Percentiles rank a stretch among this genome's conserved stretches.
phyloP scores from a whole-genome alignment of 2,888 invertebrate species.

The Hydroisotoma schaefferi region DNA sequence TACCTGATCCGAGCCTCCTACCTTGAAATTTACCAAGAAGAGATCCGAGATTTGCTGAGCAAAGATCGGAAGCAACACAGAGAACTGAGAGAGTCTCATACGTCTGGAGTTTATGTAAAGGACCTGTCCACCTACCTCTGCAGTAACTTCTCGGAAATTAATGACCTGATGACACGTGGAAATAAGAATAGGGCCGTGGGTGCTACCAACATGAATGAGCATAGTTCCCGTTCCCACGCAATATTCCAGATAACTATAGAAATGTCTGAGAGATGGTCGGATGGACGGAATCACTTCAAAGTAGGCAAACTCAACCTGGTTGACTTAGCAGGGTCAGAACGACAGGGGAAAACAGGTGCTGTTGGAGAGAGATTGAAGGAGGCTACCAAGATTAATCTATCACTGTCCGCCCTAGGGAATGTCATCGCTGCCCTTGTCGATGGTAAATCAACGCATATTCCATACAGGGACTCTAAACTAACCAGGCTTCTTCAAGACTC shows the following conservation, averaged over 20 bases:
- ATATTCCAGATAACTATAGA: slow-evolving; percentile 98
- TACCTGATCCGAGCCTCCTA: slow-evolving; percentile 95
- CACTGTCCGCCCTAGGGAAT: slow-evolving; percentile 94
- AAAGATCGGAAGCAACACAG: slow-evolving; percentile 67
- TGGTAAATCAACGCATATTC: slow-evolving; percentile 88
- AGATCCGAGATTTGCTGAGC: slow-evolving; percentile 71
- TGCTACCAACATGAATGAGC: slow-evolving; percentile 97
- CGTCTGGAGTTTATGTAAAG: slow-evolving; percentile 89
- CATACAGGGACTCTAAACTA: slow-evolving; percentile 95
- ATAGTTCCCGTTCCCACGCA: slow-evolving; percentile 95
- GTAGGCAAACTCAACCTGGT: slow-evolving; percentile 24
- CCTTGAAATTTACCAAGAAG: slow-evolving; percentile 94
- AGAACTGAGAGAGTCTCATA: slow-evolving; percentile 71
- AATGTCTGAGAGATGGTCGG: slow-evolving; percentile 71
- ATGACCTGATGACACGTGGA: slow-evolving; percentile 87
- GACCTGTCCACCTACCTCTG: slow-evolving; percentile 92
- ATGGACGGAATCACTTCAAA: slow-evolving; percentile 53
- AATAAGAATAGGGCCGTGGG: slow-evolving; percentile 92
- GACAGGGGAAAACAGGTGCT: slow-evolving; percentile 94
- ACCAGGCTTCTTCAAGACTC: slow-evolving; percentile 95
- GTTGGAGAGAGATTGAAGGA: slow-evolving; percentile 88
- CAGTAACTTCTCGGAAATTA: slow-evolving; percentile 89
- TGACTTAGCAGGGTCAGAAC: slow-evolving; percentile 71
- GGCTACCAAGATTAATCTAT: slow-evolving; percentile 96
- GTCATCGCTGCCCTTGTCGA: slow-evolving; percentile 94